Evolutionary conservation across 2,113 vertebrate genomes (phyloP), one percentile per base, ranked within the genome.

Genomic region (Petaurus breviceps): DNA sequence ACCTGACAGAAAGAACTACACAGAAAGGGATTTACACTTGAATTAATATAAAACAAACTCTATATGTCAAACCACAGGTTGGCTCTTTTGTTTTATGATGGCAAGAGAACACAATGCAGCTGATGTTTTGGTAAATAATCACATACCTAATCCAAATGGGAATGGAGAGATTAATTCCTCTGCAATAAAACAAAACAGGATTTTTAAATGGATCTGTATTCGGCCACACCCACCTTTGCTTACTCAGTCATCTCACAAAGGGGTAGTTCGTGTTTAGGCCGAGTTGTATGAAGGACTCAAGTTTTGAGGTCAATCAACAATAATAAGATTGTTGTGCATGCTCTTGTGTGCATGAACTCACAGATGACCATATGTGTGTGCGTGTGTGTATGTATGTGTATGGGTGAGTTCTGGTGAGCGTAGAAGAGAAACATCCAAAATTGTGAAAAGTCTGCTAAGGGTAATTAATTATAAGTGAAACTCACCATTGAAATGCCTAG

Each of bases 91-190:
- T 84, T 84, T 90, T 90, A 47, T n/a, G 84, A n/a, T 26, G 57
- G n/a, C 43, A 84, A 90, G 24, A 92, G 8, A 3, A 49, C 22
- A 7, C 46, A 90, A 14, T 37, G 25, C 31, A 61, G 31, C 90
- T 92, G 14, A 84, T 92, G 50, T 94, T 93, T 94, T 43, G 89
- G 51, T 46, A 96, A 54, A 92, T 90, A 54, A 51, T 52, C 91
- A 55, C 28, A 19, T 43, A 43, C n/a, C n/a, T 43, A 55, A 37
- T 89, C 46, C 22, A 51, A 89, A 92, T 89, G 16, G 94, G n/a
- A 92, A 89, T 61, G 91, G 93, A 95, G 14, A 68, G 9, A 51
- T 94, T 57, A 89, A 61, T 94, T 94, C 43, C 46, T 90, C 68
- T 94, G 28, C 16, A 93, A 94, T 52, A 94, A 92, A 68, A n/a